Evolutionary conservation across 1,140 invertebrate genomes (phyloP).

Genomic region (Macrostomum lignano): DNA sequence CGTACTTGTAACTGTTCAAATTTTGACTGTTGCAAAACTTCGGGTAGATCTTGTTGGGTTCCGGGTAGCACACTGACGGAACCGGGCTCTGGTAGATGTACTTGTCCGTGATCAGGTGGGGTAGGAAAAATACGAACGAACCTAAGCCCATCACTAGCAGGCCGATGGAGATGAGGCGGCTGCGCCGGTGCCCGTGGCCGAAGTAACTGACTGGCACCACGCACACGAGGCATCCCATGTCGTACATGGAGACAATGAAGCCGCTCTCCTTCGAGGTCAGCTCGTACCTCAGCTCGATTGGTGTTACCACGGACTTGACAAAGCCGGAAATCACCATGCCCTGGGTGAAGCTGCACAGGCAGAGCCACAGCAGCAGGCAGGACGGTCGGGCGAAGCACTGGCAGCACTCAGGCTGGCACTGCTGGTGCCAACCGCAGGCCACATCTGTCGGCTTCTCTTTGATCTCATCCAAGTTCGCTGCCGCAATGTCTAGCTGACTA

Average conservation of each 20-base stretch:
- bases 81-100: no score
- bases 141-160: constrained; percentile 46
- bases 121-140: constrained; percentile 63
- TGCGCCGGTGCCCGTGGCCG: constrained; percentile 47
- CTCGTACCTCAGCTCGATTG: constrained; percentile 52
- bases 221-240: constrained; percentile 47
- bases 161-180: constrained; percentile 39
- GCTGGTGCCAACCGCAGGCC: no score
- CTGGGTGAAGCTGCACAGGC: constrained; percentile 15
- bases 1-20: constrained; percentile 29
- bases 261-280: constrained; percentile 43
- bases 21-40: no score
- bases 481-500: no score
- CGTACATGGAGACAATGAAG: constrained; percentile 48
- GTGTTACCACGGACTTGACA: constrained; percentile 58
- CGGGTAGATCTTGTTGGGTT: no score
- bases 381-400: no score
- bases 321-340: constrained; percentile 61
- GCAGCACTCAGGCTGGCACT: no score
- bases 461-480: no score
- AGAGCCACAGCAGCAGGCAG: constrained; percentile 5
- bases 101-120: constrained; percentile 44
- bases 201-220: constrained; percentile 56
- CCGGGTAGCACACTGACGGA: no score
- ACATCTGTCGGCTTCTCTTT: no score